Evolutionary conservation across 2,888 invertebrate species (phyloP), one percentile per base, ranked within the genome.

Genomic region (Andrena chrysosceles): DNA sequence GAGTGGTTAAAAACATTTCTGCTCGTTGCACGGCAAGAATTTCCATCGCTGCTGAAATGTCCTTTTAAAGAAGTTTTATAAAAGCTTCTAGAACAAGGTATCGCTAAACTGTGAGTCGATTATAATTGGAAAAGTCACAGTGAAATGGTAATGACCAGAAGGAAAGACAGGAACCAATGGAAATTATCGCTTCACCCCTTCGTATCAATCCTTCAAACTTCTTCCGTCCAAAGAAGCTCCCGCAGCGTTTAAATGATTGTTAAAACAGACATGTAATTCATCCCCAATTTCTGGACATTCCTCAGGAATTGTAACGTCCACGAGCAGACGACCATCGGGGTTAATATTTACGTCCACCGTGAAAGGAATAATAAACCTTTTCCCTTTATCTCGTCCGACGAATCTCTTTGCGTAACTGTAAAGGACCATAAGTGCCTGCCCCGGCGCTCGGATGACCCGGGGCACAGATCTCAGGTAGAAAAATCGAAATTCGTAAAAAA

Each of bases 401-500:
- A 78, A 89, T 83, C 87, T 89, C 84, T 86, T 87, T 73, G 87
- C 83, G 85, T 91, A 92, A 93, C 90, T 90, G 92, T 92, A 90
- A 92, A 92, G 86, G 77, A 87, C 78, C 83, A 81, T 76, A 83
- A 85, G 83, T 81, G 82, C 85, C 82, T 78, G 85, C 84, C 81
- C 85, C 74, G 84, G 71, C 91, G 92, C 89, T 89, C 88, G 83
- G 86, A 89, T 89, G 89, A 90, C 89, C 90, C 89, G 77, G 76
- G 85, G 72, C 66, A 87, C 76, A 67, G 81, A 77, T 74, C 64
- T 64, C 93, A 92, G 92, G 93, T 92, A 93, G 90, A 91, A 91
- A 89, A 92, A 92, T 92, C 89, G 91, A 90, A 91, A 92, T 91
- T 89, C 86, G 84, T 90, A 85, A 90, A 90, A 88, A 88, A 67